Conservation (phyloP, 2,797 vertebrate species). For the Nannoperca australis region DNA sequence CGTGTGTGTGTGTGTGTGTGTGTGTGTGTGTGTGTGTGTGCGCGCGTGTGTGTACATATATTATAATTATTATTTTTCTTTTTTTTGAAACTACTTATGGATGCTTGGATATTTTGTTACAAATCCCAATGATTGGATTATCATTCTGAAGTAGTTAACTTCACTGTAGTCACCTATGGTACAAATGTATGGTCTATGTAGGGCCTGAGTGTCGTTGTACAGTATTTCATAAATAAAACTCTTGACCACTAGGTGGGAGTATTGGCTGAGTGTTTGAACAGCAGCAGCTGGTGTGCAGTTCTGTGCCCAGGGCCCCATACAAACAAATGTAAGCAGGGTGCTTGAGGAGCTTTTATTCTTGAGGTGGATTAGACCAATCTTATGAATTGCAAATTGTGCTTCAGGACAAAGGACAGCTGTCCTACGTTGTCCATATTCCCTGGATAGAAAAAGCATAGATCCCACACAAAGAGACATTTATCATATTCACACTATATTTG, state of each 20-base stretch:
- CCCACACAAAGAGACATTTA: background rate
- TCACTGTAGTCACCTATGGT: background rate
- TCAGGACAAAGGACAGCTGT: slow-evolving; percentile 53
- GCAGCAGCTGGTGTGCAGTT: slow-evolving; percentile 36
- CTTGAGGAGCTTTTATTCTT: slow-evolving; percentile 48
- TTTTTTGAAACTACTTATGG: background rate
- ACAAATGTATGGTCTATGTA: background rate
- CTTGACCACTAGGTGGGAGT: slow-evolving; percentile 58
- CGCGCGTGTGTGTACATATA: too few relatives aligned
- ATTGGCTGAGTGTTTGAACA: slow-evolving; percentile 39
- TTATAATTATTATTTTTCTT: background rate
- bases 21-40: too few relatives aligned
- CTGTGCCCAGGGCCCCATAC: background rate
- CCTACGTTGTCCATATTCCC: slow-evolving; percentile 26
- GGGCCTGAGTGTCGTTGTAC: background rate
- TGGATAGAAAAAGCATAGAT: background rate
- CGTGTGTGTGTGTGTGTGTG: background rate
- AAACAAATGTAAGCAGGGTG: slow-evolving; percentile 39
- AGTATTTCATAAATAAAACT: slow-evolving; percentile 33
- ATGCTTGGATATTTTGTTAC: background rate
- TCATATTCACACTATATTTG: background rate
- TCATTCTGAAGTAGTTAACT: background rate
- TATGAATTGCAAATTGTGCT: slow-evolving; percentile 69
- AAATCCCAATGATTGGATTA: slow-evolving; percentile 9
- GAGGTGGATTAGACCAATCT: slow-evolving; percentile 42